Conservation (phyloP, 2,888 invertebrate species). For the Lasius fuliginosus region DNA sequence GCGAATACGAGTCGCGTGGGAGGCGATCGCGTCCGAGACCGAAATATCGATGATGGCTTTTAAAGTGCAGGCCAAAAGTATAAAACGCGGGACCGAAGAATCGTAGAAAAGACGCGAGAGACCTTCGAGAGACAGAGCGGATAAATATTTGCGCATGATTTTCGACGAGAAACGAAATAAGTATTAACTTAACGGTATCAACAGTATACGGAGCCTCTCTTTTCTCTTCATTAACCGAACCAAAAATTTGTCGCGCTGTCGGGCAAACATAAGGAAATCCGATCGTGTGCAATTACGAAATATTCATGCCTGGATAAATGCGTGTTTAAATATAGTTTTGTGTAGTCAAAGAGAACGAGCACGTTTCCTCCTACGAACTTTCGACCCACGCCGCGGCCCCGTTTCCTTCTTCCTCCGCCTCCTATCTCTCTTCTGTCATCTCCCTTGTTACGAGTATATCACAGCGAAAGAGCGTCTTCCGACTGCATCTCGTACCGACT, state of each 20-base stretch:
- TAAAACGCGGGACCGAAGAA: not conserved
- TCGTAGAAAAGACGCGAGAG: not conserved
- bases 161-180: not conserved
- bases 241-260: not conserved
- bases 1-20: not conserved
- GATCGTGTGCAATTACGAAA: constrained; percentile 5
- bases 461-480: not conserved
- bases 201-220: not conserved
- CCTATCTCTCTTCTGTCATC: not conserved
- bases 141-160: not conserved
- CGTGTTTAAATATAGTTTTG: constrained; percentile 75
- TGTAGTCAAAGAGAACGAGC: constrained; percentile 74
- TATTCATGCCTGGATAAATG: constrained; percentile 34
- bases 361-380: constrained; percentile 76
- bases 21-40: constrained; percentile 4
- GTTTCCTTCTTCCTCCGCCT: constrained; percentile 44
- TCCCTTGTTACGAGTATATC: not conserved
- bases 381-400: constrained; percentile 75
- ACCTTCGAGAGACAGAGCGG: not conserved
- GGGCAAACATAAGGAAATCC: not conserved
- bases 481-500: not conserved
- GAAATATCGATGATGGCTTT: constrained; percentile 36
- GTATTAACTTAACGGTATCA: not conserved
- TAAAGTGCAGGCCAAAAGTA: not conserved
- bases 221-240: too few relatives aligned